Base-by-base conservation (phyloP, 1,140 invertebrate genomes). In the Pseudomyrmex sp. region DNA sequence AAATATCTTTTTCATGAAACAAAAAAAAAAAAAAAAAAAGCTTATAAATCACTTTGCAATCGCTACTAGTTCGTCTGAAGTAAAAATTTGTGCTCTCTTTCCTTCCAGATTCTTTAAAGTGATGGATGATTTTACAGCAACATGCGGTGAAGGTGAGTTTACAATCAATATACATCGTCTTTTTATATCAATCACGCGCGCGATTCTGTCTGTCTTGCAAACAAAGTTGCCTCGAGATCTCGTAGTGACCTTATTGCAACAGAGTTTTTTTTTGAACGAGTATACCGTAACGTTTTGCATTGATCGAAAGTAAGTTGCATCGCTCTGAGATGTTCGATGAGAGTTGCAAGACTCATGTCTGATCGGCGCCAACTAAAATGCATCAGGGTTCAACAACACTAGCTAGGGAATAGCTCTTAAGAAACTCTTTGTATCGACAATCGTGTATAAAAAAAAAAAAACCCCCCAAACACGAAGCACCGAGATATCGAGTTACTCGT, bases 101-200 rank as follows among this genome's bases (percentile, higher is more conserved):
- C 56, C 20, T 95, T 95, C 84, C 93, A 95, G 95, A 87, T 96
- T 96, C 90, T 95, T 94, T 89, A 92, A 94, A 85, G 89, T 92
- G 54, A 93, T 96, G 82, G 95, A 96, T 48, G 88, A 87, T 46
- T 94, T 94, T 77, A 85, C 77, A 83, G 90, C 90, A 18, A 50
- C 69, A 5, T 89, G 90, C 44, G 87, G 76, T 58, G 69, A 86
- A 69, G 91, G 93, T 93, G 74, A 93, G 92, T 91, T 44, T 82
- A 23, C 50, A 72, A 48, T 23, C 26, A 75, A 80, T 58, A 58
- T 56, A 26, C 15, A 13, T 7, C 15, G 48, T 54, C 52, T 72
- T 44, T 9, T 35, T 58, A 44, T 58, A 44, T 35, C 35, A 56
- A 72, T 52, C n/a, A 56, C 2, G 3, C 52, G 10, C 15, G 15